Evolutionary conservation across 1,140 invertebrate species (phyloP).

Genomic region (Trichonephila inaurata): DNA sequence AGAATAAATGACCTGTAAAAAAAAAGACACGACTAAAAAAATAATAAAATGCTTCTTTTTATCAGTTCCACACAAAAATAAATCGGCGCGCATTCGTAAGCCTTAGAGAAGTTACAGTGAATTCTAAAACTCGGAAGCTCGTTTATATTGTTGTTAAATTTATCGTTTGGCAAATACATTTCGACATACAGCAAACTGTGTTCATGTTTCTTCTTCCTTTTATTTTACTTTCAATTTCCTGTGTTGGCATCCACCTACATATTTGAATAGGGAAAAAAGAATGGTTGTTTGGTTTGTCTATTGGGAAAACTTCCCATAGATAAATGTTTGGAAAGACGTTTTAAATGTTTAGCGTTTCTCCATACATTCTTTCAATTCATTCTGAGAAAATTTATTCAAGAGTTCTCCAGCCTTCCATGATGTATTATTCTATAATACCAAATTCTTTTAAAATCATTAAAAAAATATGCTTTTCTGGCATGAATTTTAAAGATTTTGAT

Average conservation of each 20-base stretch:
- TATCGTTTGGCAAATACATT: slow-evolving; percentile 54
- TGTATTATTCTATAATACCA: too few species aligned
- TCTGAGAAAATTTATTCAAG: too few species aligned
- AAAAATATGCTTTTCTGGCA: too few species aligned
- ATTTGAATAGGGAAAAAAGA: neutral
- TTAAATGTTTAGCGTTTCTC: neutral
- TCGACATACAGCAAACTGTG: slow-evolving; percentile 4
- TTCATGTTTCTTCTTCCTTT: neutral
- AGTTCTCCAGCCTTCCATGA: too few species aligned
- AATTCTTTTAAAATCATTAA: too few species aligned
- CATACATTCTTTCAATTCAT: too few species aligned
- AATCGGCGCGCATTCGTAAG: neutral
- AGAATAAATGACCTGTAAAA: neutral
- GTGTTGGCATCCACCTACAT: neutral
- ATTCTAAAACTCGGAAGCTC: slow-evolving; percentile 47
- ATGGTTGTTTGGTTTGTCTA: neutral
- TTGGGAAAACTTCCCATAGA: neutral
- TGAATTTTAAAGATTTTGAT: too few species aligned
- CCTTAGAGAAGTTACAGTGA: neutral
- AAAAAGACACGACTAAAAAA: slow-evolving; percentile 50
- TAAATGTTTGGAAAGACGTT: neutral
- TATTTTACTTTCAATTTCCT: neutral
- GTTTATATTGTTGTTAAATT: slow-evolving; percentile 54
- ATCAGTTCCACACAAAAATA: neutral
- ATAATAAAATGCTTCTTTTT: slow-evolving; percentile 62